Base-by-base conservation (phyloP, 2,888 invertebrate species). In the Dilophus febrilis region DNA sequence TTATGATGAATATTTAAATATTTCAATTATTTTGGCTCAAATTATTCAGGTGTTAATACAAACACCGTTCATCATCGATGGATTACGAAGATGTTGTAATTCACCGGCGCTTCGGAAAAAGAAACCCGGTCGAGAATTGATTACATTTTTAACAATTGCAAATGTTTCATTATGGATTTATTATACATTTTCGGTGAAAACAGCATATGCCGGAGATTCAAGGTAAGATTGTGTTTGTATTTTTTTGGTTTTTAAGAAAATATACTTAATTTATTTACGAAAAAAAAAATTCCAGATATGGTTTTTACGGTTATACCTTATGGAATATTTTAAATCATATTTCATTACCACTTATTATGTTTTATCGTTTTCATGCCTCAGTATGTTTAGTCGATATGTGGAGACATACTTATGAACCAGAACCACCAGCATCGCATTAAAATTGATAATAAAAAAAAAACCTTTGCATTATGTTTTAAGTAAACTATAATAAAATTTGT, bases 101-200 rank as follows among this genome's bases (percentile, higher is more conserved):
- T 64, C 66, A 14, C 66, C 68, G 46, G 66, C 69, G 38, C 64
- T 77, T 3, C 70, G 77, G 10, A 67, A 70, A 34, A 60, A 64
- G 43, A 83, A 82, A 54, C 82, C 81, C 0, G 84, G 82, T 4
- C 64, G 83, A 4, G 82, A 83, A 51, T 61, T 81, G 18, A 67
- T 84, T 35, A 83, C 80, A 50, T 83, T 83, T 61, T 65, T 84
- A 31, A 67, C 82, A 17, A 76, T 83, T 41, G 67, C 74, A 48
- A 85, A 85, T 57, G 73, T 83, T 7, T 76, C 77, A 34, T 69
- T 81, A 66, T 84, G 83, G 82, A 68, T 81, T 40, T 71, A 75
- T 50, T 72, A 78, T 53, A 80, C 81, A 1, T 81, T 83, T 62
- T 67, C 68, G 2, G 66, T 65, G 50, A 68, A 68, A 47, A 65